Base-by-base conservation (phyloP, 2,888 invertebrate genomes). In the Trissoscelio sp. region DNA sequence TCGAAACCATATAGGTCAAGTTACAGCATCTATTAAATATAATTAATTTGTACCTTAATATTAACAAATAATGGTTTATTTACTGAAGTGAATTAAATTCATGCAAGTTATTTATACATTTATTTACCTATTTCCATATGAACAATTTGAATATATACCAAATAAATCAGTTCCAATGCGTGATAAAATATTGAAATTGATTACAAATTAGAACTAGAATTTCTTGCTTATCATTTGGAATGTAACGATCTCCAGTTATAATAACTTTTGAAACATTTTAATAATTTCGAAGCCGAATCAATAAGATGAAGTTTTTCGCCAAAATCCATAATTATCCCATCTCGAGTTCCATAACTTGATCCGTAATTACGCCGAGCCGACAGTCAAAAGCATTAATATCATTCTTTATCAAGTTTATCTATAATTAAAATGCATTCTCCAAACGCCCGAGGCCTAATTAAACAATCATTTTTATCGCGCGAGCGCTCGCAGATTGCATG, bases 371-470 rank as follows among this genome's bases (percentile, higher is more conserved):
- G 6, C 14, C 28, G 4, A 42, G 28, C 24, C 28, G 53, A 67
- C 67, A 53, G 37, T 28, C 67, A 9, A 42, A 67, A 42, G 18
- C 42, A 53, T 67, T 55, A 67, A 53, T 42, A 67, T 22, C 42
- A 7, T 55, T 22, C 53, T 62, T 62, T 48, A 42, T 55, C 42
- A 55, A 39, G 14, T 53, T 67, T 67, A 67, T 67, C 53, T 67
- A 42, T 55, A 67, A 67, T 67, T 55, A 67, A 53, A 69, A 69
- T 44, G 55, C 67, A 42, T 46, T 44, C 44, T 18, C 44, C 16
- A 55, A 69, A 69, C 31, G 44, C 44, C 55, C 55, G 44, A 31
- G 55, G 55, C 44, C 67, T 57, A 69, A 55, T 69, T 69, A 69
- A 44, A 69, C 55, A 42, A 44, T 69, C 42, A 69, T 69, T 42